Evolutionary conservation across 2,113 vertebrate genomes (phyloP).

Genomic region (Burhinus oedicnemus): DNA sequence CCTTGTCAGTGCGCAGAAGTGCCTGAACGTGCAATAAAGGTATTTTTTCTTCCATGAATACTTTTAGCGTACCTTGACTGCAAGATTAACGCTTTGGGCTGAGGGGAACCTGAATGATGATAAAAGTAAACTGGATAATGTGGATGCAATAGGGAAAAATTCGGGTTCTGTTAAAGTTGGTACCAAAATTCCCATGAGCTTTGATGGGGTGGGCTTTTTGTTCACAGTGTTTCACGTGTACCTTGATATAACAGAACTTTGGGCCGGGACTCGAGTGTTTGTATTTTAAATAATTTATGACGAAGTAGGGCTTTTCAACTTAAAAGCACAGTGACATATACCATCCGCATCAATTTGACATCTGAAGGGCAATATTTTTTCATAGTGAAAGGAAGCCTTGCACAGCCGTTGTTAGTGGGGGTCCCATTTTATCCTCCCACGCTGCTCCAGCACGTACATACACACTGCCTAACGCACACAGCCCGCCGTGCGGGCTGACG

Average conservation of each 20-base stretch:
- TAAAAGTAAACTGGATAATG: background rate
- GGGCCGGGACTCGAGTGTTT: background rate
- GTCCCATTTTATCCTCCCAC: background rate
- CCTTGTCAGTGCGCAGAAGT: background rate
- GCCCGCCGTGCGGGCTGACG: background rate
- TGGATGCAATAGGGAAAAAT: background rate
- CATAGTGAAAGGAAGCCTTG: background rate
- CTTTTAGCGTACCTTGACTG: background rate
- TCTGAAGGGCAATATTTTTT: background rate
- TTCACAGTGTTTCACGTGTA: background rate
- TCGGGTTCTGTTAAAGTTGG: background rate
- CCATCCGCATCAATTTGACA: background rate
- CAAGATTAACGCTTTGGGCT: background rate
- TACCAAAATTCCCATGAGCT: background rate
- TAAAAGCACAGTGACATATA: fast-evolving
- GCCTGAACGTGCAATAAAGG: background rate
- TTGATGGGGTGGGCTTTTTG: background rate
- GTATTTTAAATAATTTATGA: background rate
- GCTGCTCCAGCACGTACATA: fast-evolving
- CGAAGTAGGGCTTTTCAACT: background rate
- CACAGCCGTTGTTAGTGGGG: background rate
- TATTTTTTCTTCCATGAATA: background rate
- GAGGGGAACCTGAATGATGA: background rate
- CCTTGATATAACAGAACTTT: background rate
- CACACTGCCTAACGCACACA: background rate